These are phyloP conservation scores for Probosciger aterrimus DNA, from an alignment of 2,113 vertebrate species.

Conservation along the genomic window DNA sequence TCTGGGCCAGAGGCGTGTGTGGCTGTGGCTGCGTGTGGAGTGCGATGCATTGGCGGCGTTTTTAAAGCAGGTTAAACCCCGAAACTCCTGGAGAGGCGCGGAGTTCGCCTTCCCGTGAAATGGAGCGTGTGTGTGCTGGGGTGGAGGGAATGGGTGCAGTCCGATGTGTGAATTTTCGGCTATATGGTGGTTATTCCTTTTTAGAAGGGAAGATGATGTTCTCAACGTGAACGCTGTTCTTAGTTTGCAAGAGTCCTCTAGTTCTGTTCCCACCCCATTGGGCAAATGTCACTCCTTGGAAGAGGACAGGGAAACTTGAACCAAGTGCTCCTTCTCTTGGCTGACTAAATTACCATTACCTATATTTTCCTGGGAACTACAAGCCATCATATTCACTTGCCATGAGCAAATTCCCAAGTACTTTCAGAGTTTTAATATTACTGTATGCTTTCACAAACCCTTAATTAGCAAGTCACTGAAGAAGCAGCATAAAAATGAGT, in stretches of 20 bases:
- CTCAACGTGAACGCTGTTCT: not conserved
- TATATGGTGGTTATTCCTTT: no score
- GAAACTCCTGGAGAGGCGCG: rapidly evolving
- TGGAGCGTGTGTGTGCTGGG: not conserved
- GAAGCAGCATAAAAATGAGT: slow-evolving; percentile 12
- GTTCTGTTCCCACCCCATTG: not conserved
- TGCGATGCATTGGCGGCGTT: rapidly evolving
- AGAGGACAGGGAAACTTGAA: slow-evolving; percentile 29
- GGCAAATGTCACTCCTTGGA: not conserved
- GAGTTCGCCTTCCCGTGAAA: not conserved
- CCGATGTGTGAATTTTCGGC: not conserved
- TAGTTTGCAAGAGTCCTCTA: not conserved
- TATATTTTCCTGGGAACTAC: slow-evolving; percentile 49
- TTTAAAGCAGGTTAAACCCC: not conserved
- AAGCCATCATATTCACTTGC: not conserved
- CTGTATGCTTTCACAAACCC: not conserved
- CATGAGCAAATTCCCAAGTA: slow-evolving; percentile 22
- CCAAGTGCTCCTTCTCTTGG: not conserved
- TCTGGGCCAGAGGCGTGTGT: not conserved
- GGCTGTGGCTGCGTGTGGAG: not conserved
- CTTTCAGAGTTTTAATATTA: not conserved
- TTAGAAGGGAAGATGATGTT: not conserved
- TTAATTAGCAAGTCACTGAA: slow-evolving; percentile 34
- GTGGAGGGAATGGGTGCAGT: rapidly evolving
- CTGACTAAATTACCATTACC: slow-evolving; percentile 27